Evolutionary conservation across 2,113 vertebrate genomes (phyloP).

Genomic region (Gobius niger): DNA sequence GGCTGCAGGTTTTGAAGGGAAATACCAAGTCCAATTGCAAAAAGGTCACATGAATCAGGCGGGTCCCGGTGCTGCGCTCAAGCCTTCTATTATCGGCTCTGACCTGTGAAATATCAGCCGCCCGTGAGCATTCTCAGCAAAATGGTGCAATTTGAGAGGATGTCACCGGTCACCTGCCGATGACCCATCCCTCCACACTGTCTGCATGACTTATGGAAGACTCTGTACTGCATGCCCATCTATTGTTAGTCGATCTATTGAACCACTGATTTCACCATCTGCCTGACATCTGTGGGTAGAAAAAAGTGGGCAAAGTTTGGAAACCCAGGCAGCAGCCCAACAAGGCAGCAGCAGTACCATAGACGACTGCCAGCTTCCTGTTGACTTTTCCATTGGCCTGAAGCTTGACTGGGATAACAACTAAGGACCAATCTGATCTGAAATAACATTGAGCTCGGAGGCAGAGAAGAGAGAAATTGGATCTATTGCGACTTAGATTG

Average conservation of each 20-base stretch:
- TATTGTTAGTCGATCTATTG: neutral
- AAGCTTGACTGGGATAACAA: neutral
- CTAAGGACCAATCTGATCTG: neutral
- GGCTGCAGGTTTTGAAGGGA: conserved; percentile 47
- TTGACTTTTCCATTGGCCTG: conserved; percentile 3
- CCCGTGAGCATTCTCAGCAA: conserved; percentile 68
- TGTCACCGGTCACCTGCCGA: conserved; percentile 67
- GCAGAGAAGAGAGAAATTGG: neutral
- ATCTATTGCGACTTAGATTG: neutral
- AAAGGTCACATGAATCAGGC: conserved; percentile 76
- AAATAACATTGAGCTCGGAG: neutral
- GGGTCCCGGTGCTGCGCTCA: conserved; percentile 60
- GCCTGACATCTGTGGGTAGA: neutral
- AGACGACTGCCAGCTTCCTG: neutral
- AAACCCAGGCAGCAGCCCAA: conserved; percentile 5
- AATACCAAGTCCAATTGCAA: conserved; percentile 71
- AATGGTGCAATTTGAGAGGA: conserved; percentile 79
- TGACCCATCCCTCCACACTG: conserved; percentile 52
- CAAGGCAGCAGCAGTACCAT: neutral
- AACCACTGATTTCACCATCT: neutral
- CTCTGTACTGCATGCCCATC: neutral
- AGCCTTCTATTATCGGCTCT: conserved; percentile 67
- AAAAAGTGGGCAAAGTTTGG: conserved; percentile 3
- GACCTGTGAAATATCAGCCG: conserved; percentile 79
- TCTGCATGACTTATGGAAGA: neutral